phyloP scores from a whole-genome alignment of 2,113 vertebrate genomes.

The Piaya cayana region DNA sequence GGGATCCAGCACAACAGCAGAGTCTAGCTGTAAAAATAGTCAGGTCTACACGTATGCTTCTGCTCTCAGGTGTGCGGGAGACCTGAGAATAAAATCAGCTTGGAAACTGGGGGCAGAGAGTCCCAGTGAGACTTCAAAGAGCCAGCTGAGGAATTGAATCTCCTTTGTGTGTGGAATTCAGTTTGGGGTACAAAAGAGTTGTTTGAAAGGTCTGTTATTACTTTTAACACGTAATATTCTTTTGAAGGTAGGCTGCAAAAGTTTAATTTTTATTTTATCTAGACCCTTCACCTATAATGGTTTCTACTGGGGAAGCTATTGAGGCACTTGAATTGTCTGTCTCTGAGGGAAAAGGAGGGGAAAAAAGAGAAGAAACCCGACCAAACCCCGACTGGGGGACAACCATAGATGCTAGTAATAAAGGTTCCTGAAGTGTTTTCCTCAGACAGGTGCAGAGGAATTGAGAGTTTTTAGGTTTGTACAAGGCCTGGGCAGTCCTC shows the following conservation, averaged over 20 bases:
- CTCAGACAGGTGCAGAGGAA: not conserved
- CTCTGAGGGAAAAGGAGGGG: no score
- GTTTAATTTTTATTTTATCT: not conserved
- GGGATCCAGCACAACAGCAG: not conserved
- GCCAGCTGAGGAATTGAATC: not conserved
- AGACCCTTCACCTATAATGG: not conserved
- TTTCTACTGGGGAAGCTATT: not conserved
- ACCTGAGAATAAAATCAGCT: not conserved
- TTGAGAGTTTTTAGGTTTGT: not conserved
- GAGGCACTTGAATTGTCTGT: not conserved
- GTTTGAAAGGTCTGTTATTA: not conserved
- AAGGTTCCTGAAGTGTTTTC: not conserved
- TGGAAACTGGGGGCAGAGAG: not conserved
- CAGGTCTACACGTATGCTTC: not conserved
- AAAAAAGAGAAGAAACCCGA: fast-evolving
- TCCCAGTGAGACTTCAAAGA: not conserved
- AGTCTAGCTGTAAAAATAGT: not conserved
- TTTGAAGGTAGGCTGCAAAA: not conserved
- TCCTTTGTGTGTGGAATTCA: not conserved
- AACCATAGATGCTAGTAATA: not conserved
- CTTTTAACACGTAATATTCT: not conserved
- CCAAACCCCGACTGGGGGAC: fast-evolving
- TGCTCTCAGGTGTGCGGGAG: not conserved
- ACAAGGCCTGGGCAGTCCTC: not conserved
- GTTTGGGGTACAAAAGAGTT: not conserved